Conservation (phyloP, 1,140 invertebrate genomes). For the Neodiprion fabricii region DNA sequence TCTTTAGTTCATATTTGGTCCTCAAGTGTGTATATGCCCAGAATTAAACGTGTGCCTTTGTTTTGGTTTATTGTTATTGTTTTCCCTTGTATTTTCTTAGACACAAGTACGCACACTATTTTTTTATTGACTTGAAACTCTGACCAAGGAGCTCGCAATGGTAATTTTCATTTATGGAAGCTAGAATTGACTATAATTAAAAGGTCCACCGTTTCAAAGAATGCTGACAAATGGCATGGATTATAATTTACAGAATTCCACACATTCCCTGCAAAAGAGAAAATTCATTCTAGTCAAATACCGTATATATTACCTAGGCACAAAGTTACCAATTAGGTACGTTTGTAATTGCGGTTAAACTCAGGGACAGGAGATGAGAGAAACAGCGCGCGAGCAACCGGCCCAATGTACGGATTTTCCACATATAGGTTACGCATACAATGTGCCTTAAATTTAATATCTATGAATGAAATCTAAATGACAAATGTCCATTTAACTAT, state of each 20-base stretch:
- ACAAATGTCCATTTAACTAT: neutral
- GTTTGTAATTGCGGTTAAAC: too few relatives aligned
- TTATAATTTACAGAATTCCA: conserved; percentile 19
- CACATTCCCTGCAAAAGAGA: conserved; percentile 13
- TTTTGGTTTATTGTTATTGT: too few relatives aligned
- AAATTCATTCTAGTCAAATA: neutral
- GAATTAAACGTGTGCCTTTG: too few relatives aligned
- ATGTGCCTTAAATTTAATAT: neutral
- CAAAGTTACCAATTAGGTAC: too few relatives aligned
- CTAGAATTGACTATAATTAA: conserved; percentile 1
- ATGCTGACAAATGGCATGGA: conserved; percentile 10
- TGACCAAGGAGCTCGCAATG: neutral
- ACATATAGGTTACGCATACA: neutral
- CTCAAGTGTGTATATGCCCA: too few relatives aligned
- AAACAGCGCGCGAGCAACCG: neutral
- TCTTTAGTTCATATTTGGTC: too few relatives aligned
- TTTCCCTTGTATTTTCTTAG: too few relatives aligned
- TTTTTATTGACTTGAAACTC: too few relatives aligned
- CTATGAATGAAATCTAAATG: neutral
- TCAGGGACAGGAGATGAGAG: neutral
- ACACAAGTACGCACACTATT: too few relatives aligned
- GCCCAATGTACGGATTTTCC: neutral
- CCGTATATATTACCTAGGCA: neutral
- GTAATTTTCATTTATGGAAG: neutral
- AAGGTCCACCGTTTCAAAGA: conserved; percentile 10